Evolutionary conservation across 2,113 vertebrate genomes (phyloP).

Genomic region (Mixornis gularis): DNA sequence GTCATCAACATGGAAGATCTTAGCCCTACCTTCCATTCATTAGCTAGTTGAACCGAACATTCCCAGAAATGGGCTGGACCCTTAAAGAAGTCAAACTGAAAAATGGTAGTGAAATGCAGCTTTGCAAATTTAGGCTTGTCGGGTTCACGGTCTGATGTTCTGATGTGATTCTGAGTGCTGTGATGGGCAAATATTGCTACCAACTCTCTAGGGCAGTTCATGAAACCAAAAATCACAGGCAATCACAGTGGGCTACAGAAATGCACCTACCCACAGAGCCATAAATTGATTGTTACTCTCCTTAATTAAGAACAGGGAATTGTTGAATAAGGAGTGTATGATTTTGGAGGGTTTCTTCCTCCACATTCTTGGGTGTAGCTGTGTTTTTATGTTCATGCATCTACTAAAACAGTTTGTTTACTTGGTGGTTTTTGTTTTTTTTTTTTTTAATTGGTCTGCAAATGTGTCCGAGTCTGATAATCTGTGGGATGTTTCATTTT

Average conservation of each 20-base stretch:
- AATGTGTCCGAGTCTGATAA: background rate
- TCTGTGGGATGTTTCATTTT: background rate
- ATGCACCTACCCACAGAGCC: background rate
- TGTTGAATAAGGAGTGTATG: background rate
- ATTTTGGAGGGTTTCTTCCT: background rate
- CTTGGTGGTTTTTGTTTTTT: background rate
- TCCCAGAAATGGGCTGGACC: background rate
- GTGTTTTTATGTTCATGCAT: background rate
- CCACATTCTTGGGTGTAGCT: background rate
- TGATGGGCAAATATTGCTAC: background rate
- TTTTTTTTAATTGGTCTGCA: background rate
- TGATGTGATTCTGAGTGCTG: rapidly evolving
- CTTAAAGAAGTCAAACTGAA: background rate
- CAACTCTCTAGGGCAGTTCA: background rate
- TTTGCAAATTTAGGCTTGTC: background rate
- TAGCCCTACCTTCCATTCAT: background rate
- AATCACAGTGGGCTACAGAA: background rate
- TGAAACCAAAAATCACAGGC: background rate
- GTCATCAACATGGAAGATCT: background rate
- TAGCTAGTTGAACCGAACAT: background rate
- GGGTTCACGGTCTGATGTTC: background rate
- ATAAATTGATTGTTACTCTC: background rate
- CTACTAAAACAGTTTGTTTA: background rate
- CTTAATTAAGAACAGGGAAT: background rate
- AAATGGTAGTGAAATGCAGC: background rate